Base-by-base conservation (phyloP, 1,140 invertebrate species). In the Drosophila nikananu region DNA sequence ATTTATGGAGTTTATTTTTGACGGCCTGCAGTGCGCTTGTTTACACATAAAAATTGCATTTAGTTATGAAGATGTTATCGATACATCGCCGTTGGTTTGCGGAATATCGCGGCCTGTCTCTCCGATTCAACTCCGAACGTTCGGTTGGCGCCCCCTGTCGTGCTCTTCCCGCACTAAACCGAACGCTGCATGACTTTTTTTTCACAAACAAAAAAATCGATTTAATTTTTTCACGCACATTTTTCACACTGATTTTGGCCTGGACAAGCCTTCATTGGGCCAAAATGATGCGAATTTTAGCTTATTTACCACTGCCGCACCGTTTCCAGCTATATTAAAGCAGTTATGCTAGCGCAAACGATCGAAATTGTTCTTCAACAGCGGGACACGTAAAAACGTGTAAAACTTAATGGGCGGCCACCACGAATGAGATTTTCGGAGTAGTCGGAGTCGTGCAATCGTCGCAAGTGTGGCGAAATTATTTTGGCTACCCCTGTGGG, bases 321-420 rank as follows among this genome's bases (percentile, higher is more conserved):
- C 71, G 61, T 68, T 83, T 74, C 55, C 51, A 62, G 81, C 84
- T 79, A 84, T 78, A 84, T 89, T 84, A 44, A 74, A 57, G 68
- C 74, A 75, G 73, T 81, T 92, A 66, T 61, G 79, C 71, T 64
- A 75, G 74, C 76, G 74, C 72, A 83, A 89, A 80, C 80, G 81
- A 72, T 44, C 52, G 63, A 83, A 91, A 79, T 91, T 86, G 79
- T 83, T 92, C 86, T 89, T 92, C 89, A 83, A 86, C 76, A 87
- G 78, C 91, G 86, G 89, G 89, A 81, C 91, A 92, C 91, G 91
- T 90, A 91, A 91, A 92, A 86, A 91, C 87, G 90, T 87, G 80
- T 92, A 91, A 92, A 86, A 91, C 87, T 91, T 87, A 84, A 83
- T 90, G 77, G 84, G 91, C 91, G 91, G 91, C 87, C 79, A 89